Percentiles rank a stretch among this genome's conserved stretches.
phyloP scores from a whole-genome alignment of 2,888 invertebrate genomes.

The Embidobia sp. region DNA sequence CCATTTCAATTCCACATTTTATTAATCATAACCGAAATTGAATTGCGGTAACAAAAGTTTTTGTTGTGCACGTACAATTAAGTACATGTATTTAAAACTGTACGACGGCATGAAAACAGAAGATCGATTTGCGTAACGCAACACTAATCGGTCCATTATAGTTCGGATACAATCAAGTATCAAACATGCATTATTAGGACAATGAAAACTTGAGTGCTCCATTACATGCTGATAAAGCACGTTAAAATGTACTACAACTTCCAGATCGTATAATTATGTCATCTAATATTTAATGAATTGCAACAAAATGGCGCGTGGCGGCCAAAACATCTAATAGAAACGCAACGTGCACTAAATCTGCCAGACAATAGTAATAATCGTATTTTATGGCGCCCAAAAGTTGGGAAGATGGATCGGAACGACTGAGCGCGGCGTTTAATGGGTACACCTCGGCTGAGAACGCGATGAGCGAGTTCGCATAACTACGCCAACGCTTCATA shows the following conservation, averaged over 20 bases:
- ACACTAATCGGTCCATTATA: too few relatives aligned
- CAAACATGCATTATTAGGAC: not conserved
- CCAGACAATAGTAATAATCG: slow-evolving; percentile 65
- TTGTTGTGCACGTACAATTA: too few relatives aligned
- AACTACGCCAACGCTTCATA: slow-evolving; percentile 60
- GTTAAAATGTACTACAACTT: not conserved
- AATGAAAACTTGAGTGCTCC: not conserved
- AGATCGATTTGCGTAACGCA: too few relatives aligned
- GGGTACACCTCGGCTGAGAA: slow-evolving; percentile 56
- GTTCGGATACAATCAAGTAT: not conserved
- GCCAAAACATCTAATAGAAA: slow-evolving; percentile 52
- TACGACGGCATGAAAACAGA: too few relatives aligned
- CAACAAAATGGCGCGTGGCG: slow-evolving; percentile 36
- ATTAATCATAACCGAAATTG: too few relatives aligned
- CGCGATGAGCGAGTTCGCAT: slow-evolving; percentile 56
- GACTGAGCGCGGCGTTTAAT: slow-evolving; percentile 56
- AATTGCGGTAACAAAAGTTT: too few relatives aligned
- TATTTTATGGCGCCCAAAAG: slow-evolving; percentile 62
- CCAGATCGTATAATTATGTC: slow-evolving; percentile 26
- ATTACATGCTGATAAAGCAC: not conserved
- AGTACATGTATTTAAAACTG: too few relatives aligned
- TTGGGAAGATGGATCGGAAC: slow-evolving; percentile 62
- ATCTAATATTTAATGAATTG: slow-evolving; percentile 38
- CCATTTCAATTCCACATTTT: too few relatives aligned
- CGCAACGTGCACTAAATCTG: slow-evolving; percentile 55